Base-by-base conservation (phyloP, 2,888 invertebrate genomes). In the Patella caerulea region DNA sequence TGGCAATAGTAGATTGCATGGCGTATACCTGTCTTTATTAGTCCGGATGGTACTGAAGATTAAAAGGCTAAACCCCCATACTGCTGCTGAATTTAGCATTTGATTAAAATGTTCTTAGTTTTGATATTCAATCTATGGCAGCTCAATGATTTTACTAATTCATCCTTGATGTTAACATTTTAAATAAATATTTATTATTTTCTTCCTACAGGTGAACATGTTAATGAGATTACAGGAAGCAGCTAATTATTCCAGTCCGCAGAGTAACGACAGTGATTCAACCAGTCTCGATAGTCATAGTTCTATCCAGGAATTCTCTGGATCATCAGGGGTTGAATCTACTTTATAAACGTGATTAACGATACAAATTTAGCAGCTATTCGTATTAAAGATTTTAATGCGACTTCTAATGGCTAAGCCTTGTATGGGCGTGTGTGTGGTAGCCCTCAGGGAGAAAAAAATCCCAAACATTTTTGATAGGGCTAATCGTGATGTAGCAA, bases 221-320 rank as follows among this genome's bases (percentile, higher is more conserved):
- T 92, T 98, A 90, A 97, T 97, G 97, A 94, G 97, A 84, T 94
- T 98, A 74, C 98, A 98, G 93, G 98, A 98, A 93, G 98, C 97
- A 52, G 97, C 98, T 73, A 97, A 88, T 83, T 91, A 89, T 81
- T 90, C 91, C 45, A 90, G 88, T 77, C 89, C 90, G 86, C 96
- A 96, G 93, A 96, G 96, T 91, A 96, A 96, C 89, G 97, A 97
- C 92, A 96, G 96, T 0, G 97, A 97, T 92, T 96, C 96, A 88
- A 96, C 96, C 34, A 96, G 96, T 89, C 93, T 91, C 24, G 91
- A 91, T 83, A 91, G 90, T 15, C 87, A 88, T 76, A 86, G 83
- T 79, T 87, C 84, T 71, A 81, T 83, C 2, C 86, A 83, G 74
- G 86, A 86, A 54, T 82, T 86, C 78, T 85, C 86, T 71, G 78